Conservation (phyloP, 2,888 invertebrate species). For the Catocala sponsa region DNA sequence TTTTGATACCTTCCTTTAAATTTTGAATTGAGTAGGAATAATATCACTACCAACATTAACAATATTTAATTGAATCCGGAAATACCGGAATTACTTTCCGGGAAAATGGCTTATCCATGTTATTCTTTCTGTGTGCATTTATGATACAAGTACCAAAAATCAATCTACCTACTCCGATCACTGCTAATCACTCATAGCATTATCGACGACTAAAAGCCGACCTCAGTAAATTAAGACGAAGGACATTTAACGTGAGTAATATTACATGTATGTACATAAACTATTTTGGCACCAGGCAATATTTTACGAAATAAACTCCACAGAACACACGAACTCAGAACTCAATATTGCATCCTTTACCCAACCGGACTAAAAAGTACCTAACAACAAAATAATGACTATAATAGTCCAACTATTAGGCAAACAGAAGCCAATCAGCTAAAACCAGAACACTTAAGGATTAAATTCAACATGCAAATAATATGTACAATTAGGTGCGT, state of each 20-base stretch:
- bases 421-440: conserved; percentile 41
- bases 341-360: background rate
- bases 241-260: background rate
- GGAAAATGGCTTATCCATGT: no score
- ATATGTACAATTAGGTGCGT: conserved; percentile 52
- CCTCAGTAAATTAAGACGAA: conserved; percentile 17
- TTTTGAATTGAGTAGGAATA: no score
- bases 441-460: conserved; percentile 50
- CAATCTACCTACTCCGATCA: no score
- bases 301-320: background rate
- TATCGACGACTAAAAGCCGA: conserved; percentile 9
- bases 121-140: no score
- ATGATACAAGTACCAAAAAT: no score
- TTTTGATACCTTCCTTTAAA: no score
- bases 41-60: no score
- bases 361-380: background rate
- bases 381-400: conserved; percentile 11
- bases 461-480: conserved; percentile 53
- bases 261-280: no score
- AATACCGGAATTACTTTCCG: no score
- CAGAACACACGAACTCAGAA: background rate
- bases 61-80: no score
- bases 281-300: background rate
- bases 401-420: conserved; percentile 26
- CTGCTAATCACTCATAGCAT: conserved; percentile 5